These are phyloP conservation scores for Ciconia nigra DNA, from an alignment of 2,797 vertebrate genomes.

Conservation along the genomic window DNA sequence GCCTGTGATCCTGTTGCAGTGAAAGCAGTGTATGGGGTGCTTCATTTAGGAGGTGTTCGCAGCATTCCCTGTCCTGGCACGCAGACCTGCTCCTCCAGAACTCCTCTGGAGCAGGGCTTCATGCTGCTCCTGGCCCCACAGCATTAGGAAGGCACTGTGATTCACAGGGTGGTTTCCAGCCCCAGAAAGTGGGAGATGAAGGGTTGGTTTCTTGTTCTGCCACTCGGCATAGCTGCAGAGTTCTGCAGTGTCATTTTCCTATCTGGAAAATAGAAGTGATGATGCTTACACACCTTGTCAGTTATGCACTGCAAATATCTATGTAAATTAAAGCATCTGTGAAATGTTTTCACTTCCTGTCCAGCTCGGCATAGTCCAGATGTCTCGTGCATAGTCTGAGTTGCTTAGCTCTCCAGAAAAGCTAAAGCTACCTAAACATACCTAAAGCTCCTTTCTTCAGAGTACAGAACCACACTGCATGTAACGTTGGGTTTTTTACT, in stretches of 20 bases:
- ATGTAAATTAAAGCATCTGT: constrained; percentile 30
- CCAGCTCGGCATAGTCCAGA: neutral
- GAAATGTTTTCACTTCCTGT: constrained; percentile 26
- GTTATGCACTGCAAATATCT: constrained; percentile 15
- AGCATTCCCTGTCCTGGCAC: neutral
- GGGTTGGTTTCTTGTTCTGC: neutral
- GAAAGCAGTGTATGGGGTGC: neutral
- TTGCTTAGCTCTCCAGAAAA: neutral
- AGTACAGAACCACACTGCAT: neutral
- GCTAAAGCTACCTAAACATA: neutral
- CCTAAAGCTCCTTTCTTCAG: neutral
- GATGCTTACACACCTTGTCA: constrained; percentile 19
- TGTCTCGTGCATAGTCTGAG: neutral
- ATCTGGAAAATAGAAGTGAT: neutral
- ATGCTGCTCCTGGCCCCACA: neutral
- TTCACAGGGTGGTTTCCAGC: neutral
- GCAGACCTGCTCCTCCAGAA: neutral
- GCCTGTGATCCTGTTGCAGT: neutral
- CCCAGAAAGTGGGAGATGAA: neutral
- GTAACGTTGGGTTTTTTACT: neutral
- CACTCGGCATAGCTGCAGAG: neutral
- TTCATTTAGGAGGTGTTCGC: neutral
- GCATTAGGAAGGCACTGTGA: neutral
- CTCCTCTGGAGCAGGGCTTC: neutral
- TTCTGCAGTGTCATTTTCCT: neutral